phyloP scores from a whole-genome alignment of 2,888 invertebrate genomes.

The Artemia sinica region DNA sequence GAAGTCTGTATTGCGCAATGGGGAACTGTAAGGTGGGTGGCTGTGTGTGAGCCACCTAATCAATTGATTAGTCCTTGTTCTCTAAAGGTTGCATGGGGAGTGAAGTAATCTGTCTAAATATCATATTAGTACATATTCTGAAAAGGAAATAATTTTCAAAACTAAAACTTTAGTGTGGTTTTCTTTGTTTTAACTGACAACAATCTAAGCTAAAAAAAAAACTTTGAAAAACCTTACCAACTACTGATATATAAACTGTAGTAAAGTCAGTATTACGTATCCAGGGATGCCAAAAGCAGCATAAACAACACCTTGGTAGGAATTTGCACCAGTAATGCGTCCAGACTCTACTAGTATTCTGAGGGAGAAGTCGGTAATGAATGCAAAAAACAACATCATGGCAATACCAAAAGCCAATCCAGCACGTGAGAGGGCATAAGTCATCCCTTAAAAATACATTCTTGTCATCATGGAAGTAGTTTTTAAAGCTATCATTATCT shows the following conservation, averaged over 20 bases:
- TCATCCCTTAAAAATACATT: slow-evolving; percentile 39
- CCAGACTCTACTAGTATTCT: slow-evolving; percentile 58
- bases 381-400: slow-evolving; percentile 49
- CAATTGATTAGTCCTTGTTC: too few relatives aligned
- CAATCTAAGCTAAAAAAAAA: too few relatives aligned
- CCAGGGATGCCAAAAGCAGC: slow-evolving; percentile 61
- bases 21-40: too few relatives aligned
- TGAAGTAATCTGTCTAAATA: too few relatives aligned
- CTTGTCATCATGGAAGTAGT: background rate
- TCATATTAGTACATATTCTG: too few relatives aligned
- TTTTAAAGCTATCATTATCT: background rate
- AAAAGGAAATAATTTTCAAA: too few relatives aligned
- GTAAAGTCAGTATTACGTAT: slow-evolving; percentile 50
- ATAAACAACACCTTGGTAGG: slow-evolving; percentile 54
- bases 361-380: slow-evolving; percentile 62
- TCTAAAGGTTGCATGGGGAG: too few relatives aligned
- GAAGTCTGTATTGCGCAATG: too few relatives aligned
- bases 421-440: slow-evolving; percentile 60
- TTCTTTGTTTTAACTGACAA: too few relatives aligned
- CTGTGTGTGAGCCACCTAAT: too few relatives aligned
- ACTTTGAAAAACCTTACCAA: slow-evolving; percentile 40
- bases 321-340: slow-evolving; percentile 54
- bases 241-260: slow-evolving; percentile 65
- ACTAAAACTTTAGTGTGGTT: too few relatives aligned
- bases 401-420: slow-evolving; percentile 58